Conservation (phyloP, 2,888 invertebrate genomes). For the Drosophila prolongata region DNA sequence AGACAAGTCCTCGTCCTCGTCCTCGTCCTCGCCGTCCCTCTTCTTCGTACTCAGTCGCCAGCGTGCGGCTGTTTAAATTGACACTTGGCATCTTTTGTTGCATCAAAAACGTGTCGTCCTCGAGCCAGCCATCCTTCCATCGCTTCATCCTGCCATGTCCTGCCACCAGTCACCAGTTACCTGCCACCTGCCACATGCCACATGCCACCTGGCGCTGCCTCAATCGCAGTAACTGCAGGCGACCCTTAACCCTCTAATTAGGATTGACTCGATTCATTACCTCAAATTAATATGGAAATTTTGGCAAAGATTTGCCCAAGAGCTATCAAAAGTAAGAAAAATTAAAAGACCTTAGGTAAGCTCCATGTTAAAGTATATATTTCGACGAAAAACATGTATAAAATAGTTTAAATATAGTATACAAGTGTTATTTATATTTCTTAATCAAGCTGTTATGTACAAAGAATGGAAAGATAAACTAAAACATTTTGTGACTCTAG, state of each 20-base stretch:
- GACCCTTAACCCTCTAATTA: constrained; percentile 22
- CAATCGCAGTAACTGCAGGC: constrained; percentile 17
- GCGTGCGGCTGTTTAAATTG: constrained; percentile 75
- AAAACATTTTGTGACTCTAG: no score
- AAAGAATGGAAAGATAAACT: no score
- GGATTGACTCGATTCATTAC: constrained; percentile 3
- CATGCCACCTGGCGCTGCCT: constrained; percentile 18
- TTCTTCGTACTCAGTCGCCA: not conserved
- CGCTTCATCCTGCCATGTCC: constrained; percentile 22
- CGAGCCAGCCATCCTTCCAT: constrained; percentile 28
- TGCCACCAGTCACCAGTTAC: constrained; percentile 1
- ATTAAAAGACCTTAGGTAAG: not conserved
- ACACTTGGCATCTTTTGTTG: constrained; percentile 80
- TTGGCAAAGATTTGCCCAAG: not conserved
- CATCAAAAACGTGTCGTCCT: constrained; percentile 67
- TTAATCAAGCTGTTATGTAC: no score
- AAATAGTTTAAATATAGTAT: no score
- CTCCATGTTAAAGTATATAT: no score
- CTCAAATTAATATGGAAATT: not conserved
- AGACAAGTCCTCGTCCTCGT: not conserved
- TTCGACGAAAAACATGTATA: no score
- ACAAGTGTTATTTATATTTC: no score
- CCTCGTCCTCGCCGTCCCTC: not conserved
- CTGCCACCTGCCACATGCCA: constrained; percentile 7
- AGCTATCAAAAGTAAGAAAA: not conserved